Evolutionary conservation across 2,797 vertebrate genomes (phyloP).

Genomic region (Aquila chrysaetos): DNA sequence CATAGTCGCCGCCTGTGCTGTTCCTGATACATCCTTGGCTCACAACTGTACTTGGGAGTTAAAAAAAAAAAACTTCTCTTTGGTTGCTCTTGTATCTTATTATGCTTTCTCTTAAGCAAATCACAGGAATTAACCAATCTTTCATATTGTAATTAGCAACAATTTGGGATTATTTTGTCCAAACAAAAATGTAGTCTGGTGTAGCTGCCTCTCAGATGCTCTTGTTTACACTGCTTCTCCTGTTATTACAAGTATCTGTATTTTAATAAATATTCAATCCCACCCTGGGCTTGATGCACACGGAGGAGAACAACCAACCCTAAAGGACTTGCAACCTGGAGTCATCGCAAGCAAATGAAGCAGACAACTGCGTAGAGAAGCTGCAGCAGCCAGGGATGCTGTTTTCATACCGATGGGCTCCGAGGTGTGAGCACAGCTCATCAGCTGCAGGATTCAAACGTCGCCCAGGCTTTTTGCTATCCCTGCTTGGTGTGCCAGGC

Average conservation of each 20-base stretch:
- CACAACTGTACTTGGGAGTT: background rate
- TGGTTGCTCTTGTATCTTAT: background rate
- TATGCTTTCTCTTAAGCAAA: background rate
- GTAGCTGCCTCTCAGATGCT: background rate
- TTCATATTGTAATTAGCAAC: background rate
- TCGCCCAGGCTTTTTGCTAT: background rate
- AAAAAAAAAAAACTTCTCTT: background rate
- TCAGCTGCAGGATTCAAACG: background rate
- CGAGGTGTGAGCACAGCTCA: background rate
- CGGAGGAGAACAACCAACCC: background rate
- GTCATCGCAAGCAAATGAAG: background rate
- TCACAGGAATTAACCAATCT: background rate
- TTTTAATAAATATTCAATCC: background rate
- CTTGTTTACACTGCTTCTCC: background rate
- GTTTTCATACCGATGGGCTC: background rate
- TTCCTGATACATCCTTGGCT: background rate
- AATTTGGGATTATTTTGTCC: background rate
- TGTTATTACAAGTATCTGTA: background rate
- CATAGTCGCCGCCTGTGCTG: background rate
- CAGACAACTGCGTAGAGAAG: fast-evolving
- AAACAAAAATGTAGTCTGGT: background rate
- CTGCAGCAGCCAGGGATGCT: background rate
- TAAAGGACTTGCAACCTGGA: background rate
- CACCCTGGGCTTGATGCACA: background rate
- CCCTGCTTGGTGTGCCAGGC: background rate